Evolutionary conservation across 2,113 vertebrate genomes (phyloP), one percentile per base, ranked within the genome.

Genomic region (Upupa epops): DNA sequence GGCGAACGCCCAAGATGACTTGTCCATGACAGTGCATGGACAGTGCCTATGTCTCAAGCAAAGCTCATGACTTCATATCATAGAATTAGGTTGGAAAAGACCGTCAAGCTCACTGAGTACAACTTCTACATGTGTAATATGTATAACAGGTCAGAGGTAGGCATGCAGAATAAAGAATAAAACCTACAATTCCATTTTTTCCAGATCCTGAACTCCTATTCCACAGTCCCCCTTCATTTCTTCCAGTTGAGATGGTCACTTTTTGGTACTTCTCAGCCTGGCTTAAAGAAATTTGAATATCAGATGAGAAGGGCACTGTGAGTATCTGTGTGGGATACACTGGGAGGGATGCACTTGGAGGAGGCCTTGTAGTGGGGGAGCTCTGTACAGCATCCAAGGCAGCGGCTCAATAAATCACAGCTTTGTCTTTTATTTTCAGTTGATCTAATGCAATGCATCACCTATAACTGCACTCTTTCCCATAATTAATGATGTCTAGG

Each of bases 401-500:
- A 59, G 0, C 6, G 80, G 10, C 64, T 87, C 81, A 63, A 73
- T 83, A 94, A 96, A 83, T 95, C 83, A 79, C 56, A 94, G 34
- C 64, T 42, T 18, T 34, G 74, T n/a, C 90, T 82, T 87, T 90
- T 79, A 65, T 58, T 95, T 94, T 87, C 2, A 85, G 71, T 75
- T 74, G 65, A 85, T 86, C 84, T 92, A 76, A 90, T 79, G 73
- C 68, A 89, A 65, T 8, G 13, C 59, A 83, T 95, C 86, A 64
- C 64, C 74, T 89, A 26, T 55, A 91, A 89, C 71, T 87, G 51
- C 3, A 6, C 74, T 93, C 63, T 87, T 74, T 74, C 40, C 84
- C 9, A 10, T 89, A 92, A 96, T 90, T 93, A 89, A 96, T 96
- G 91, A 74, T 40, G 78, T 83, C 84, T 94, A 66, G 87, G 78